Evolutionary conservation across 2,797 vertebrate species (phyloP).

Genomic region (Danio aesculapii): DNA sequence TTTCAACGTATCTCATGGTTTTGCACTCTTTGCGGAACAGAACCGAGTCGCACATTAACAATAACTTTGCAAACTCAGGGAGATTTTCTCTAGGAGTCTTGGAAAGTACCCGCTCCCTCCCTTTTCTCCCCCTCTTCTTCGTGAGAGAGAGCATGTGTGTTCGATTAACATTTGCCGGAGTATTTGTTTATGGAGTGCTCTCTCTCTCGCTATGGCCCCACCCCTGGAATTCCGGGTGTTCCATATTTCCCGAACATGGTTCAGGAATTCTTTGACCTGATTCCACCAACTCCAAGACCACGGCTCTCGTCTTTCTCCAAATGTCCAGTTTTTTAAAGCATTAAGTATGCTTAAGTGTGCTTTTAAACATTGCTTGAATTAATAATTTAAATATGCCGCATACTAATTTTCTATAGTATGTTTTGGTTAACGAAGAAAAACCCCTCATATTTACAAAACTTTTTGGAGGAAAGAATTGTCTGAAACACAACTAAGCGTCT

Average conservation of each 20-base stretch:
- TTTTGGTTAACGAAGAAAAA: neutral
- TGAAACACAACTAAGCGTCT: conserved; percentile 8
- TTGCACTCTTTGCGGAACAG: conserved; percentile 10
- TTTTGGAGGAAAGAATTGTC: neutral
- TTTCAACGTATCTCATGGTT: neutral
- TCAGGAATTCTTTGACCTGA: conserved; percentile 61
- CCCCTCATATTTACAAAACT: neutral
- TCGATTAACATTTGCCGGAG: conserved; percentile 67
- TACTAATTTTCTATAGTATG: neutral
- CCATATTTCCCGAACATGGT: conserved; percentile 61
- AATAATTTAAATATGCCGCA: neutral
- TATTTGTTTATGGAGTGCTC: conserved; percentile 67
- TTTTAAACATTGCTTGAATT: neutral
- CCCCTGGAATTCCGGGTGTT: conserved; percentile 64
- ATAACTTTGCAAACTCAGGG: conserved; percentile 55
- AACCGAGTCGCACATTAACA: conserved; percentile 23
- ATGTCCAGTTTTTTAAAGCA: neutral
- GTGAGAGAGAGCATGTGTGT: conserved; percentile 66
- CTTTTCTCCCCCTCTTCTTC: conserved; percentile 52
- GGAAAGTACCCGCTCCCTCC: conserved; percentile 62
- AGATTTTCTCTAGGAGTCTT: conserved; percentile 55
- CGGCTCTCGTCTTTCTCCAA: neutral
- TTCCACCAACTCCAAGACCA: conserved; percentile 36
- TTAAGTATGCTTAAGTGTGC: too few relatives aligned
- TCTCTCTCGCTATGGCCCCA: conserved; percentile 51